Base-by-base conservation (phyloP, 2,888 invertebrate species). In the Pilophorus perplexus region DNA sequence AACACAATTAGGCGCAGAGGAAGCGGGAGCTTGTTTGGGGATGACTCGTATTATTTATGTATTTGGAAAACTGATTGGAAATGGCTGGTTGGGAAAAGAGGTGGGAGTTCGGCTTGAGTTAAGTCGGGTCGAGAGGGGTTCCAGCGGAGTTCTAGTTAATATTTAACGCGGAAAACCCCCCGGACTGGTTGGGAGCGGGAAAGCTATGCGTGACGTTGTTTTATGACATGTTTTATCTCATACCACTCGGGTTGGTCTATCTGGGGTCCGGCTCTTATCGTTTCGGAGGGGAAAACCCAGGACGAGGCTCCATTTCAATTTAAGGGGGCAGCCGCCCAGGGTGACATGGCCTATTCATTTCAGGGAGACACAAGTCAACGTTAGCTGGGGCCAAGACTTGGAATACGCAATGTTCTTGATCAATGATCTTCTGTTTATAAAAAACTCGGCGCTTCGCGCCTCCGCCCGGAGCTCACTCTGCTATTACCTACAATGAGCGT, bases 41-140 rank as follows among this genome's bases (percentile, higher is more conserved):
- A 38, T 55, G 55, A 55, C 55, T 55, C 55, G 55, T 16, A 55
- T 55, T 55, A 55, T 55, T 55, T 55, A 55, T 55, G 55, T 55
- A 55, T 38, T 55, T 55, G 37, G 55, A 38, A 37, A 55, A 55
- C 55, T 55, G 55, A 55, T 55, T 55, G 55, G 55, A 55, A 55
- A 55, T 37, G 55, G 55, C 55, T 37, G 22, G 12, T n/a, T 37
- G 37, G n/a, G n/a, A n/a, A n/a, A n/a, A n/a, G n/a, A n/a, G n/a
- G n/a, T n/a, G n/a, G 22, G 18, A 20, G 22, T 37, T 37, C 22
- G 22, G 37, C 55, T 38, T 52, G 52, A 52, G 52, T 28, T 33
- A 28, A 38, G 22, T 37, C 37, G 38, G 20, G 55, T 38, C 18
- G 55, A 14, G 37, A 18, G 18, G 28, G 54, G 6, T 54, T 20